phyloP scores from a whole-genome alignment of 2,888 invertebrate genomes.

The Cephus spinipes region DNA sequence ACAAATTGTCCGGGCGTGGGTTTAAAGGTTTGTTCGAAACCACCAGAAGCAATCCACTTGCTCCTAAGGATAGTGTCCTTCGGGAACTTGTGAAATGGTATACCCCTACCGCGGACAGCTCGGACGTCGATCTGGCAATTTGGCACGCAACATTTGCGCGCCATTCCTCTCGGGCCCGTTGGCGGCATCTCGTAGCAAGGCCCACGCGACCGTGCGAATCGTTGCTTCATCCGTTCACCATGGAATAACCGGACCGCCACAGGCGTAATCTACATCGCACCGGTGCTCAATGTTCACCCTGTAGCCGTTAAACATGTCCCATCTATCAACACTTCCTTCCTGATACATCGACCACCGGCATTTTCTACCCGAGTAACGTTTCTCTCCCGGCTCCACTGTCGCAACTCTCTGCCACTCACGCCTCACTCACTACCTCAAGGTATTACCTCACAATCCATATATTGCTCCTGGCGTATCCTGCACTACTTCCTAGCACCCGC shows the following conservation, averaged over 20 bases:
- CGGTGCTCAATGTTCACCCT: background rate
- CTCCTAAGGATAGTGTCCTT: conserved; percentile 72
- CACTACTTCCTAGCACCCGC: background rate
- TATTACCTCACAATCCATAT: background rate
- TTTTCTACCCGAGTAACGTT: background rate
- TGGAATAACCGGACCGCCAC: background rate
- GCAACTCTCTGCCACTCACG: background rate
- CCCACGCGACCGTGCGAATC: conserved; percentile 52
- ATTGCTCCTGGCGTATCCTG: background rate
- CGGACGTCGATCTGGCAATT: conserved; percentile 74
- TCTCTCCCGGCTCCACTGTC: background rate
- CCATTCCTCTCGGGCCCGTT: conserved; percentile 68
- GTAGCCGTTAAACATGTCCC: background rate
- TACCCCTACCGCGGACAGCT: conserved; percentile 75
- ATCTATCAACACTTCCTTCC: background rate
- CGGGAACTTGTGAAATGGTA: conserved; percentile 83
- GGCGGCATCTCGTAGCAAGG: conserved; percentile 32
- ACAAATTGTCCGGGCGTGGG: conserved; percentile 74
- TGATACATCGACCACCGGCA: background rate
- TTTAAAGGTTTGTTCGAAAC: conserved; percentile 69
- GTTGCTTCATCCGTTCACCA: conserved; percentile 39
- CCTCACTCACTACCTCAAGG: background rate
- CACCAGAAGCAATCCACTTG: conserved; percentile 77
- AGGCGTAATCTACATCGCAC: background rate
- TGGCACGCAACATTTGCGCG: conserved; percentile 74